Evolutionary conservation across 2,888 invertebrate genomes (phyloP).

Genomic region (Ectemnius continuus): DNA sequence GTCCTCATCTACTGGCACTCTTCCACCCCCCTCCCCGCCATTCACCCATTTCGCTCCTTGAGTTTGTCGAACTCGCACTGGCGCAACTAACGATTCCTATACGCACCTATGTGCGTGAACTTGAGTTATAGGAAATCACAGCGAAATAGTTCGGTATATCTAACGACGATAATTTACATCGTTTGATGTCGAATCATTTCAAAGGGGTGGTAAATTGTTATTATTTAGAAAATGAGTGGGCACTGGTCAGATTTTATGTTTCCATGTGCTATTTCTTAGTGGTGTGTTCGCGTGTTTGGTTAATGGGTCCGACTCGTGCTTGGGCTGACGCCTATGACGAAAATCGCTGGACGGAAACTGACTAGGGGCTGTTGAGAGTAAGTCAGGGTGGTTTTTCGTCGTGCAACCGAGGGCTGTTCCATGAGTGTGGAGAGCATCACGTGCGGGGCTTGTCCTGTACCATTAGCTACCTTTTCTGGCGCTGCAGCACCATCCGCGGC

Average conservation of each 20-base stretch:
- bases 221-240: too few species aligned
- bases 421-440: constrained; percentile 58
- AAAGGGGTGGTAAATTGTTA: too few species aligned
- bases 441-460: constrained; percentile 46
- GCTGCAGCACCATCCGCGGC: constrained; percentile 34
- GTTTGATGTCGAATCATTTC: too few species aligned
- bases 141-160: too few species aligned
- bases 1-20: constrained; percentile 8
- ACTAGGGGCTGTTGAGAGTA: neutral
- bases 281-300: too few species aligned
- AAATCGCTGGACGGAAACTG: neutral
- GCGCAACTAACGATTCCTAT: too few species aligned
- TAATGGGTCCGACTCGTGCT: constrained; percentile 20
- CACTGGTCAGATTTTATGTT: too few species aligned
- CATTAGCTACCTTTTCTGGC: constrained; percentile 42
- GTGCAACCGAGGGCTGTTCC: constrained; percentile 46
- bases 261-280: too few species aligned
- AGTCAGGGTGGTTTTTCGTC: constrained; percentile 26
- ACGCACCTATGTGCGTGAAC: constrained; percentile 30
- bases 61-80: too few species aligned
- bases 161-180: too few species aligned
- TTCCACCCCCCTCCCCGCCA: constrained; percentile 5
- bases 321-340: constrained; percentile 8
- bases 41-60: constrained; percentile 16
- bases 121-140: constrained; percentile 4